Conservation (phyloP, 2,888 invertebrate species). For the Tortrix viridana region DNA sequence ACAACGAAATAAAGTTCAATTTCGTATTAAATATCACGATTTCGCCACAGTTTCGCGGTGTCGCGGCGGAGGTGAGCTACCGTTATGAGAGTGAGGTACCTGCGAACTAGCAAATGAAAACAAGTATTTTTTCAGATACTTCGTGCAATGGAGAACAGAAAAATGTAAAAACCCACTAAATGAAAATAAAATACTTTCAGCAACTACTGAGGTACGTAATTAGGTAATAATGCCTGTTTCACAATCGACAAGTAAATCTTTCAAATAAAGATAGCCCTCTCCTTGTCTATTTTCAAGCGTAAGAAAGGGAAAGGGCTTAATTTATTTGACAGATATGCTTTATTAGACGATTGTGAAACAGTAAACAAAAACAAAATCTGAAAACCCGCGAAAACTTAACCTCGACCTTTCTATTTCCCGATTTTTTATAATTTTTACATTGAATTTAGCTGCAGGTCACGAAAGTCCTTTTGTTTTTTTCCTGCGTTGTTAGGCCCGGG, state of each 20-base stretch:
- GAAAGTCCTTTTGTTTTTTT: slow-evolving; percentile 41
- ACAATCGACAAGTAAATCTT: too few species aligned
- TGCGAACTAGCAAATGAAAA: too few species aligned
- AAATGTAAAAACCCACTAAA: slow-evolving; percentile 67
- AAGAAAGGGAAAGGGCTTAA: too few species aligned
- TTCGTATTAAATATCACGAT: too few species aligned
- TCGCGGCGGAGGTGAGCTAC: too few species aligned
- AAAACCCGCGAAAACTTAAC: slow-evolving; percentile 32
- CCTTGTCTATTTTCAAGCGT: too few species aligned
- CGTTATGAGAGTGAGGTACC: too few species aligned
- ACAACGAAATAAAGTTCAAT: too few species aligned
- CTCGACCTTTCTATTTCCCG: slow-evolving; percentile 34
- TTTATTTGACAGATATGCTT: too few species aligned
- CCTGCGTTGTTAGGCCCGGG: slow-evolving; percentile 5
- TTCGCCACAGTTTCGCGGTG: too few species aligned
- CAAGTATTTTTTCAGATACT: slow-evolving; percentile 67
- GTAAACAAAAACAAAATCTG: background rate
- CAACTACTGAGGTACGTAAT: slow-evolving; percentile 80
- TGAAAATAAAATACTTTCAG: slow-evolving; percentile 72
- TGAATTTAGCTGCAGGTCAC: slow-evolving; percentile 47
- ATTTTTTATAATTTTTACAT: slow-evolving; percentile 31
- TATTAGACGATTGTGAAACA: too few species aligned
- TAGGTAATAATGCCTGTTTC: background rate
- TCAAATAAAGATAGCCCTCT: too few species aligned
- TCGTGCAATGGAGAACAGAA: slow-evolving; percentile 66